Evolutionary conservation across 2,797 vertebrate genomes (phyloP).

Genomic region (Aulostomus chinensis): DNA sequence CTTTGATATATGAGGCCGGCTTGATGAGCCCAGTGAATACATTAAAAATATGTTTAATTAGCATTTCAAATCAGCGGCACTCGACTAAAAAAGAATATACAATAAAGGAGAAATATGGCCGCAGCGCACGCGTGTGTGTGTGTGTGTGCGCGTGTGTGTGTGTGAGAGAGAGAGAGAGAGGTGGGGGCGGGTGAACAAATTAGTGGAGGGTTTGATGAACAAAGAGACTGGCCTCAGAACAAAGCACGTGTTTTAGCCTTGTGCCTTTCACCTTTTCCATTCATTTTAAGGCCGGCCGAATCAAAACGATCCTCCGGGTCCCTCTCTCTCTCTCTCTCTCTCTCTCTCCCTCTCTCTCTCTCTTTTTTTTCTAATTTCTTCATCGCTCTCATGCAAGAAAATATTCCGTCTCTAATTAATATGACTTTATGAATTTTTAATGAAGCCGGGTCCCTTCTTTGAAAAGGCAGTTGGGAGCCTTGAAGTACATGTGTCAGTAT

Average conservation of each 20-base stretch:
- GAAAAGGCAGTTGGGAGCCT: slow-evolving; percentile 70
- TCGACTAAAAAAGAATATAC: slow-evolving; percentile 79
- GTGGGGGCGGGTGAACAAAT: too few relatives aligned
- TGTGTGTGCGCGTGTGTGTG: slow-evolving; percentile 5
- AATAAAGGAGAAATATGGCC: slow-evolving; percentile 78
- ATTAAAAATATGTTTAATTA: slow-evolving; percentile 87
- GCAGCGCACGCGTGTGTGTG: too few relatives aligned
- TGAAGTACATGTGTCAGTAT: slow-evolving; percentile 86
- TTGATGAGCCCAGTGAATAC: slow-evolving; percentile 83
- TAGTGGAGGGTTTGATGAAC: slow-evolving; percentile 80
- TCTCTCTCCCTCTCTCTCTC: too few relatives aligned
- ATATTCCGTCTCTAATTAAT: slow-evolving; percentile 82
- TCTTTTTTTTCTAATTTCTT: slow-evolving; percentile 71
- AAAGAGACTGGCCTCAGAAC: slow-evolving; percentile 77
- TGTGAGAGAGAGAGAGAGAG: too few relatives aligned
- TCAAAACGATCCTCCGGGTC: slow-evolving; percentile 72
- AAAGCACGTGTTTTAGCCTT: slow-evolving; percentile 74
- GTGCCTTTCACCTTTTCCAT: slow-evolving; percentile 78
- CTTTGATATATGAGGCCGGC: slow-evolving; percentile 84
- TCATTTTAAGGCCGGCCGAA: slow-evolving; percentile 72
- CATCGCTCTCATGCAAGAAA: slow-evolving; percentile 72
- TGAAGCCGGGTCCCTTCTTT: slow-evolving; percentile 33
- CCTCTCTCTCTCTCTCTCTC: too few relatives aligned
- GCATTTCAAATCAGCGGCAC: slow-evolving; percentile 82
- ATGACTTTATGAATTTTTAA: slow-evolving; percentile 82